Evolutionary conservation across 2,113 vertebrate genomes (phyloP).

Genomic region (Andinoacara biseriatus): DNA sequence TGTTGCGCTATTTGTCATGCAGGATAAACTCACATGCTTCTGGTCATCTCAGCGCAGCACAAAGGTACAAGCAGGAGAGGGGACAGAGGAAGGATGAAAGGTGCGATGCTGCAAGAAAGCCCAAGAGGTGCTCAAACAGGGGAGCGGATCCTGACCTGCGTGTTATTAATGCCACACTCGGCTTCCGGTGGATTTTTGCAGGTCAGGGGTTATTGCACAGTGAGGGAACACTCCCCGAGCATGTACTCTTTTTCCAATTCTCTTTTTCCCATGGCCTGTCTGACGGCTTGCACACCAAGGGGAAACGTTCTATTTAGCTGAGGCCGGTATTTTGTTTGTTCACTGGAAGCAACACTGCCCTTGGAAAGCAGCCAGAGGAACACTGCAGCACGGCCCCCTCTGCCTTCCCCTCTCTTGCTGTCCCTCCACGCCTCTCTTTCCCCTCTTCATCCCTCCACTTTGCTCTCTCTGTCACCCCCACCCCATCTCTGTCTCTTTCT

Average conservation of each 20-base stretch:
- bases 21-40: conserved; percentile 38
- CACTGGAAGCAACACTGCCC: conserved; percentile 72
- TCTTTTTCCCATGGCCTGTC: conserved; percentile 17
- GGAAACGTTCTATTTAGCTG: conserved; percentile 80
- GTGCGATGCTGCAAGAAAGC: background rate
- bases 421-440: conserved; percentile 7
- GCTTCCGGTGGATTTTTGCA: conserved; percentile 56
- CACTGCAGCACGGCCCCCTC: conserved; percentile 60
- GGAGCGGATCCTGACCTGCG: conserved; percentile 42
- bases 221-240: background rate
- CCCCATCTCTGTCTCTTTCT: conserved; percentile 19
- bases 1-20: conserved; percentile 38
- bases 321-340: conserved; percentile 79
- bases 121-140: conserved; percentile 19
- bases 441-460: background rate
- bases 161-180: conserved; percentile 39
- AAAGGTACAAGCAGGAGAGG: background rate
- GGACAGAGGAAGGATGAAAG: background rate
- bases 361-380: conserved; percentile 75
- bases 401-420: conserved; percentile 31
- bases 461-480: background rate
- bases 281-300: conserved; percentile 50
- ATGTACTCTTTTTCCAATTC: background rate
- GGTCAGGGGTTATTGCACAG: conserved; percentile 27
- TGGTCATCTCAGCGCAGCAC: conserved; percentile 13